Percentiles rank a stretch among this genome's conserved stretches.
Conservation (phyloP, 2,113 vertebrate genomes). For the Poicephalus meyeri region DNA sequence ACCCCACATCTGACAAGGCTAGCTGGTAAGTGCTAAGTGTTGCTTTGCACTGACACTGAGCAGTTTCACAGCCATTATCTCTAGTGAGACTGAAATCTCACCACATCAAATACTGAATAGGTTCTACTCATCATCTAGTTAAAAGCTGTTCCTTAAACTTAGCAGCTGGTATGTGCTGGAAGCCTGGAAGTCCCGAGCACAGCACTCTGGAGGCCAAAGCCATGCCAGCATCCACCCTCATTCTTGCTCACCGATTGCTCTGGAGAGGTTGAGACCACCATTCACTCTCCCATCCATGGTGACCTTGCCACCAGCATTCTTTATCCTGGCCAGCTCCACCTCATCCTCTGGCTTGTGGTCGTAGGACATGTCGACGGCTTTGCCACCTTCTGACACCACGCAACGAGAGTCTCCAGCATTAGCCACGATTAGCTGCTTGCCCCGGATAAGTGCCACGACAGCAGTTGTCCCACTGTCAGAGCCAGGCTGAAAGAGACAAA, state of each 20-base stretch:
- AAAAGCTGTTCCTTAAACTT: too few species aligned
- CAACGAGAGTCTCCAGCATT: slow-evolving; percentile 98
- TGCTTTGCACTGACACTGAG: neutral
- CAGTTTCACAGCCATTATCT: fast-evolving
- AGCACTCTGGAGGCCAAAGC: neutral
- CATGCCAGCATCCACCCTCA: neutral
- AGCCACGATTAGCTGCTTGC: slow-evolving; percentile 95
- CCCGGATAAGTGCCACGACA: slow-evolving; percentile 92
- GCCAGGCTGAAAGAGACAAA: slow-evolving; percentile 81
- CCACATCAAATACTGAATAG: neutral
- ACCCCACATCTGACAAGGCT: neutral
- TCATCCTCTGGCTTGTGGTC: slow-evolving; percentile 98
- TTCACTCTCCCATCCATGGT: slow-evolving; percentile 98
- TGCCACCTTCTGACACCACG: slow-evolving; percentile 91
- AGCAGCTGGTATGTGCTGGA: neutral
- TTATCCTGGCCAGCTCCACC: slow-evolving; percentile 93
- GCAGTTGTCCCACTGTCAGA: slow-evolving; percentile 97
- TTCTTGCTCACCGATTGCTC: slow-evolving; percentile 87
- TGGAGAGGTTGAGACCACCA: slow-evolving; percentile 95
- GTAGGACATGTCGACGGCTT: slow-evolving; percentile 96
- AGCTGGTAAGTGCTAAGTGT: neutral
- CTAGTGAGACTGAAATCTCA: neutral
- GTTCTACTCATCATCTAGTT: neutral
- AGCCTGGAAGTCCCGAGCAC: fast-evolving
- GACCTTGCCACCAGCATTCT: slow-evolving; percentile 96